Evolutionary conservation across 2,113 vertebrate genomes (phyloP), one percentile per base, ranked within the genome.

Genomic region (Xiphophorus hellerii): DNA sequence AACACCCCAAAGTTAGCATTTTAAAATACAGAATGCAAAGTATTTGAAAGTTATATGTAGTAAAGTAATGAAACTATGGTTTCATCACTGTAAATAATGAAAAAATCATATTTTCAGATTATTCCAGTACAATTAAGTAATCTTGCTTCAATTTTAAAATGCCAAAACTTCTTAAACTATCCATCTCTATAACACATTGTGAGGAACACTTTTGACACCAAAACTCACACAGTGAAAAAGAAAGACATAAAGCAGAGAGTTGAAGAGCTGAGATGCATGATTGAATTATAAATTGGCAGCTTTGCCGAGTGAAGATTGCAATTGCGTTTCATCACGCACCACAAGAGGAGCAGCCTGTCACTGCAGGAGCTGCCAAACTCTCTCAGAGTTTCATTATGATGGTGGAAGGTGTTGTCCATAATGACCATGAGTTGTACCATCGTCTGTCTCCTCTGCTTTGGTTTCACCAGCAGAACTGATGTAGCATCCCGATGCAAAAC

Each of bases 291-390:
- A 39, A 27, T 33, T 42, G 17, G 60, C n/a, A 72, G 58, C 4
- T 72, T 72, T 72, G 70, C 70, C 30, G 11, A 22, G 7, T 27
- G 71, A 64, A 51, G 62, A 51, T 31, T 12, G 42, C 44, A 15
- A 15, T 27, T 20, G 29, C 31, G 44, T 54, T 31, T 37, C 51
- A 33, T 69, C 51, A 70, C 30, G 4, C 20, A 31, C 13, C 29
- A 33, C 44, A 31, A 54, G 66, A 12, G 30, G 29, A 69, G 29
- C n/a, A 25, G 48, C 5, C 54, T 22, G 12, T 64, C 12, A 31
- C 28, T 64, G 29, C 42, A 31, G 39, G 33, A 64, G 29, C 29
- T 64, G 39, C 28, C 25, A 66, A 66, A 66, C 25, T n/a, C 37
- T 67, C 25, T 7, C 11, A 64, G 42, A 61, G 31, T 54, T 58